Base-by-base conservation (phyloP, 1,140 invertebrate genomes). In the Brachystomella parvula region DNA sequence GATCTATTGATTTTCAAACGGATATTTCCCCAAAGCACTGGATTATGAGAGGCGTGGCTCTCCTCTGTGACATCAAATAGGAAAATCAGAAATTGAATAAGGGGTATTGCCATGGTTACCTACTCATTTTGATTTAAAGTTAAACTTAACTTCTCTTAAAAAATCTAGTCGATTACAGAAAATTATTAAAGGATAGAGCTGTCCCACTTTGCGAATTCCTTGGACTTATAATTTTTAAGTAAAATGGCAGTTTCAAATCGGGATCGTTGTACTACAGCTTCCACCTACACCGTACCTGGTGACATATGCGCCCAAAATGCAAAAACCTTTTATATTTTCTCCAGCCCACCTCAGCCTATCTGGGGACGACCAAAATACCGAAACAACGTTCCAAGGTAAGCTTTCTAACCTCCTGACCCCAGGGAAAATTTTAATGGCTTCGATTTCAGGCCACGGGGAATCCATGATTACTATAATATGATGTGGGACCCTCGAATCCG, bases 41-140 rank as follows among this genome's bases (percentile, higher is more conserved):
- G 94, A 92, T 92, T 1, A 78, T 96, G 24, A 79, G 94, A 74
- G 94, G 94, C 6, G 94, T 96, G 29, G 94, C 94, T 1, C 79
- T 97, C 9, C 81, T 98, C n/a, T 97, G 94, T 79, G 94, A 97
- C 80, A 96, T 94, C 69, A 97, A 98, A 81, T 97, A 33, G 49
- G 9, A 56, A 44, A 12, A n/a, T 44, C 39, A 12, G 39, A 44
- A 44, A 44, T 44, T n/a, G n/a, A 44, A n/a, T 44, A 9, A 44
- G 39, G n/a, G n/a, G n/a, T 44, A 44, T n/a, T n/a, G n/a, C n/a
- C 39, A 44, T 12, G 9, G 39, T n/a, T 12, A 12, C 39, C 39
- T 44, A n/a, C 39, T 44, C 39, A 12, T 44, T 44, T 12, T 9
- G 9, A 12, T 44, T 44, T 44, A 44, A 44, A 44, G 9, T 44